Evolutionary conservation across 2,888 invertebrate genomes (phyloP).

Genomic region (Prenolepis imparis): DNA sequence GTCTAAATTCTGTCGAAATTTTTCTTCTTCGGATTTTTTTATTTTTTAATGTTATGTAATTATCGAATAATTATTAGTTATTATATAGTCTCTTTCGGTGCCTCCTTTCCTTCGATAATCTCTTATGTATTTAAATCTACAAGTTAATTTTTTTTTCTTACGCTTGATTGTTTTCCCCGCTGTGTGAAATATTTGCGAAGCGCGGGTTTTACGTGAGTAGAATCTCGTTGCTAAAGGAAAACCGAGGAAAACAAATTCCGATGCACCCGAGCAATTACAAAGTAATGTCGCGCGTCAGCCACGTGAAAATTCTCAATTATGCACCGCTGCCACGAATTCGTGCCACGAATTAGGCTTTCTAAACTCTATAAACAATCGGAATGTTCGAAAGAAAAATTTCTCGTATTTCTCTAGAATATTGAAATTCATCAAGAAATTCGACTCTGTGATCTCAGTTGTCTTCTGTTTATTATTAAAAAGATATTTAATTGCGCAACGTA

Average conservation of each 20-base stretch:
- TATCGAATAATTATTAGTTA: neutral
- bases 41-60: neutral
- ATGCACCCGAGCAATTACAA: slow-evolving; percentile 46
- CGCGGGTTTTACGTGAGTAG: slow-evolving; percentile 39
- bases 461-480: neutral
- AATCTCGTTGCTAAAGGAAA: slow-evolving; percentile 35
- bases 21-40: neutral
- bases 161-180: slow-evolving; percentile 17
- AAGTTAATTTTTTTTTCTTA: neutral
- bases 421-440: neutral
- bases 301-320: slow-evolving; percentile 56
- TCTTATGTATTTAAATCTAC: neutral
- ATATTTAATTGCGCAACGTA: neutral
- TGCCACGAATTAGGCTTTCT: slow-evolving; percentile 49
- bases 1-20: neutral
- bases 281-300: slow-evolving; percentile 49
- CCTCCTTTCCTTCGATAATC: neutral
- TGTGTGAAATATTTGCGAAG: slow-evolving; percentile 25
- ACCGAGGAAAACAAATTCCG: slow-evolving; percentile 41
- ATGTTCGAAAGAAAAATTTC: slow-evolving; percentile 44
- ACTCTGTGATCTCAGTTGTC: neutral
- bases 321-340: slow-evolving; percentile 33
- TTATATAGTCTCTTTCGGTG: neutral
- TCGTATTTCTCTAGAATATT: slow-evolving; percentile 17
- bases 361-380: slow-evolving; percentile 13